These are phyloP conservation scores for Brotula barbata DNA, from an alignment of 2,797 vertebrate species.

Conservation along the genomic window DNA sequence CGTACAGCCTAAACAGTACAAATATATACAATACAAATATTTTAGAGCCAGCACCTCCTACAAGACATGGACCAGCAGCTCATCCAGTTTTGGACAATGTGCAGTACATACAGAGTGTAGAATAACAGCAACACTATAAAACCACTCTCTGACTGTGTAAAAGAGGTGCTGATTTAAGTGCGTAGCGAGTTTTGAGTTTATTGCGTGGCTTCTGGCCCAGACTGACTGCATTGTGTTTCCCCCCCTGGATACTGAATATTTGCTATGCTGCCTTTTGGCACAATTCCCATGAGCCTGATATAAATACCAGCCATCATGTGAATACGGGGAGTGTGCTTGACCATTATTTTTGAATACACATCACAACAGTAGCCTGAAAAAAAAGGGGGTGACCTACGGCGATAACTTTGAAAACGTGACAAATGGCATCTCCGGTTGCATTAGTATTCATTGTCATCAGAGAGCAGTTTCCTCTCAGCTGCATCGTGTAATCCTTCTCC, in stretches of 20 bases:
- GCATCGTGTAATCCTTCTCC: conserved; percentile 62
- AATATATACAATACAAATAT: neutral
- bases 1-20: neutral
- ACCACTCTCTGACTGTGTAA: neutral
- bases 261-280: conserved; percentile 38
- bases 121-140: too few species aligned
- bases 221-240: conserved; percentile 10
- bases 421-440: conserved; percentile 34
- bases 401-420: too few species aligned
- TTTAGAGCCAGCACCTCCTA: neutral
- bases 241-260: conserved; percentile 25
- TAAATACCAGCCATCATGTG: conserved; percentile 8
- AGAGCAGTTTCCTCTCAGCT: conserved; percentile 40
- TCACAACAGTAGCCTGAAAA: neutral
- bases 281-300: conserved; percentile 15
- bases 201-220: too few species aligned
- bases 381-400: too few species aligned
- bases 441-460: conserved; percentile 29
- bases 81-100: too few species aligned
- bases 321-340: neutral
- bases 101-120: too few species aligned
- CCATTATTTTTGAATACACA: neutral
- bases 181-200: too few species aligned
- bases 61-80: neutral
- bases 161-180: neutral